phyloP scores from a whole-genome alignment of 2,797 vertebrate species.

The Chelidonichthys spinosus region DNA sequence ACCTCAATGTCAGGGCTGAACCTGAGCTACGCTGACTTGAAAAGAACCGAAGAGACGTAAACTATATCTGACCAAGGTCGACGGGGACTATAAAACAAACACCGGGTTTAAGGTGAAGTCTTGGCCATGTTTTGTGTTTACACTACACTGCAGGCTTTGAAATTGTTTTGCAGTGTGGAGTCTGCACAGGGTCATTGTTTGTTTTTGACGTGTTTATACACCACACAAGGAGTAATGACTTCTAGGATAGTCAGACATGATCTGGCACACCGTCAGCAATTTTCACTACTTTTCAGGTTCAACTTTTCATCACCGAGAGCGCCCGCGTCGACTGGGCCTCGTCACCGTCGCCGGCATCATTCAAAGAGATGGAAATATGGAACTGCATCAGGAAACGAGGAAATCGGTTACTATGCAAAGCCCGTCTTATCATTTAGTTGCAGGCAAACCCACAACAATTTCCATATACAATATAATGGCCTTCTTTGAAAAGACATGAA shows the following conservation, averaged over 20 bases:
- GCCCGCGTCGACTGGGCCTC: background rate
- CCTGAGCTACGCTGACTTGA: constrained; percentile 24
- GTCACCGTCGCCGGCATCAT: constrained; percentile 23
- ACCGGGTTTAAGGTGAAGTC: constrained; percentile 71
- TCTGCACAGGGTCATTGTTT: constrained; percentile 79
- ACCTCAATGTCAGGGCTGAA: constrained; percentile 37
- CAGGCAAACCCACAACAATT: constrained; percentile 32
- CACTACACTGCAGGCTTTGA: constrained; percentile 79
- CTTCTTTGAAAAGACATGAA: constrained; percentile 1
- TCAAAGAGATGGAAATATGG: constrained; percentile 51
- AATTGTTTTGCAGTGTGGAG: constrained; percentile 74
- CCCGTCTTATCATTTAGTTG: constrained; percentile 36
- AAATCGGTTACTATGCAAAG: constrained; percentile 63
- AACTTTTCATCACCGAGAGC: background rate
- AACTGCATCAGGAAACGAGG: constrained; percentile 45
- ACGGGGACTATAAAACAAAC: constrained; percentile 61
- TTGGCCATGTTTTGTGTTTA: constrained; percentile 80
- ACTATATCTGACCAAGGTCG: constrained; percentile 65
- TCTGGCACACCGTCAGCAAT: constrained; percentile 27
- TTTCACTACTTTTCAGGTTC: constrained; percentile 48
- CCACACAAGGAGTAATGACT: constrained; percentile 80
- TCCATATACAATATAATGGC: constrained; percentile 15
- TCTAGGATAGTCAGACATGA: constrained; percentile 67
- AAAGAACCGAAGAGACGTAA: constrained; percentile 41
- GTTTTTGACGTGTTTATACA: constrained; percentile 85